Evolutionary conservation across 2,797 vertebrate genomes (phyloP), one percentile per base, ranked within the genome.

Genomic region (Sarcoramphus papa): DNA sequence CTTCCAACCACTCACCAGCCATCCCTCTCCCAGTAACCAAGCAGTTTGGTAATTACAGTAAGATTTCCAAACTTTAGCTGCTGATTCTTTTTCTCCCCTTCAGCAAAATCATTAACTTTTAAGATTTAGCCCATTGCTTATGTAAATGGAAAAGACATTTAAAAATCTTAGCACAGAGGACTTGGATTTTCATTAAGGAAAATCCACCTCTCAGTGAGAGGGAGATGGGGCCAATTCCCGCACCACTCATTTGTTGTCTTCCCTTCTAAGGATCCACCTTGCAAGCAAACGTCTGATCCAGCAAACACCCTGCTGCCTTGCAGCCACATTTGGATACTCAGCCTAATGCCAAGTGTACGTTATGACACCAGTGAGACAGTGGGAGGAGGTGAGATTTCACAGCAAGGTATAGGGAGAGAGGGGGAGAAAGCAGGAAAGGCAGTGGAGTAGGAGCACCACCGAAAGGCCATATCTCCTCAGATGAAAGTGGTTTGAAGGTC

Each of bases 311-410:
- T 65, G 47, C 65, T 57, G 47, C 83, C 63, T 93, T 89, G 30
- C 64, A 90, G 76, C 8, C 83, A 53, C 77, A 67, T 95, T 93
- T 60, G 56, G 80, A 74, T 93, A 5, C 51, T 86, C 83, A 64
- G 16, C 48, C 74, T 60, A 33, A 64, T 43, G 56, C 75, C 65
- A 53, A 60, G 5, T 33, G 60, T 70, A 40, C 12, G 0, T 60
- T 43, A 10, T 37, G 78, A 57, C 84, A 95, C 31, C 68, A 85
- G 87, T 57, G 86, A 92, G 91, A 93, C 86, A 7, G 81, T 47
- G 75, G 87, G 81, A 94, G 92, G 81, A 93, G 48, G 87, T 74
- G 96, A 95, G 56, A 79, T 87, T 90, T 93, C 86, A 83, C 86
- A 70, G 75, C 47, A 74, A 48, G 27, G 10, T 27, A 2, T 1